Evolutionary conservation across 1,140 invertebrate species (phyloP).

Genomic region (Cryptotermes secundus): DNA sequence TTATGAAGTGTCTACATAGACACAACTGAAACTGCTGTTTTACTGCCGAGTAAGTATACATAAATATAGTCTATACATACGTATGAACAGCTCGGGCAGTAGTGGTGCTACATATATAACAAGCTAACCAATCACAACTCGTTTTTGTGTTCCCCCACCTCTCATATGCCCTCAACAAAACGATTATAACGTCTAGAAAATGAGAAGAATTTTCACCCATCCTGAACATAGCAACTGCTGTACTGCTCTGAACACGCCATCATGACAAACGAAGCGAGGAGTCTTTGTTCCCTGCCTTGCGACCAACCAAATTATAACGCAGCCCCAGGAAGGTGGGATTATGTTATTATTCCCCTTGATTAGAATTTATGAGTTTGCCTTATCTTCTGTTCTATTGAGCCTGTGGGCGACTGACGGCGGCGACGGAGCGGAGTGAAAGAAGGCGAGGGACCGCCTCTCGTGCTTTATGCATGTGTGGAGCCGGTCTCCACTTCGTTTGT

Average conservation of each 20-base stretch:
- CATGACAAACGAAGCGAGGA: background rate
- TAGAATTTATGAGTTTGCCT: slow-evolving; percentile 6
- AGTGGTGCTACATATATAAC: background rate
- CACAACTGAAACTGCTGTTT: too few relatives aligned
- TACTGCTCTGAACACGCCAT: background rate
- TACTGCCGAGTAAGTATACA: too few relatives aligned
- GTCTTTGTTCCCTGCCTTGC: background rate
- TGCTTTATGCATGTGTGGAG: background rate
- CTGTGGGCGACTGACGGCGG: too few relatives aligned
- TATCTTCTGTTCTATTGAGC: background rate
- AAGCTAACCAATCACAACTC: background rate
- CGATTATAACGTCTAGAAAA: too few relatives aligned
- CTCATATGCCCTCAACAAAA: too few relatives aligned
- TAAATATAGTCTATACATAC: too few relatives aligned
- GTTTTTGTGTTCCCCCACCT: background rate
- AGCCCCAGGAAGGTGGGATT: background rate
- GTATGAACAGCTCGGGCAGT: too few relatives aligned
- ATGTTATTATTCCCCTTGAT: slow-evolving; percentile 7
- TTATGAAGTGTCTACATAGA: too few relatives aligned
- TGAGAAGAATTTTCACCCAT: too few relatives aligned
- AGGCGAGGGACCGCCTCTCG: background rate
- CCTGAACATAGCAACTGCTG: background rate
- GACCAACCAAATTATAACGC: background rate
- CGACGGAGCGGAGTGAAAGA: too few relatives aligned
- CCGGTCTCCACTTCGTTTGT: too few relatives aligned